phyloP scores from a whole-genome alignment of 1,140 invertebrate species.

The Dinoponera quadriceps region DNA sequence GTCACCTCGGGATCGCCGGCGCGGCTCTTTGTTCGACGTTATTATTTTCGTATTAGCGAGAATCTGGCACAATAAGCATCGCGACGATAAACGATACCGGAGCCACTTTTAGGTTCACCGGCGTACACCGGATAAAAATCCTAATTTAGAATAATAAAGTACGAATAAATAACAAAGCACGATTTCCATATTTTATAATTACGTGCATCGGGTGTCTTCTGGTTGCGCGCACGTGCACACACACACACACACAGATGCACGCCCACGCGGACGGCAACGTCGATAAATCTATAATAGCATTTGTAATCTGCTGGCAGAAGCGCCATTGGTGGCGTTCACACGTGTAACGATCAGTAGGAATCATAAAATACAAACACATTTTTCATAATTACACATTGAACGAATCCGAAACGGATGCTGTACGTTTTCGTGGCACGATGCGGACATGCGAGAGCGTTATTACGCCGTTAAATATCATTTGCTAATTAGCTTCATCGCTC shows the following conservation, averaged over 20 bases:
- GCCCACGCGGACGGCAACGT: constrained; percentile 29
- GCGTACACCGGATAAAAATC: constrained; percentile 1
- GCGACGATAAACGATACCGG: constrained; percentile 23
- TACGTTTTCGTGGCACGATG: constrained; percentile 46
- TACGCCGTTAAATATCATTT: constrained; percentile 77
- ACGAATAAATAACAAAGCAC: too few relatives aligned
- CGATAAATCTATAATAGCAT: constrained; percentile 59
- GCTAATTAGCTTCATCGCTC: constrained; percentile 74
- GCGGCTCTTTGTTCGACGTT: constrained; percentile 60
- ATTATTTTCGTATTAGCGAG: constrained; percentile 74
- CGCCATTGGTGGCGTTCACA: constrained; percentile 59
- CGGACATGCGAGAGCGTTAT: constrained; percentile 71
- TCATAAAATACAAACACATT: constrained; percentile 75
- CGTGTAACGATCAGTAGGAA: constrained; percentile 65
- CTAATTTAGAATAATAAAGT: neutral
- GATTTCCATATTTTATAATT: constrained; percentile 5
- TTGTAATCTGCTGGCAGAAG: constrained; percentile 43
- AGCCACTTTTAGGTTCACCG: constrained; percentile 12
- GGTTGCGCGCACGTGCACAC: neutral
- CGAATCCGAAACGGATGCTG: constrained; percentile 63
- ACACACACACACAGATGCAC: too few relatives aligned
- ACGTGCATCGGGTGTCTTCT: neutral
- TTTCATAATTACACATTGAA: constrained; percentile 78
- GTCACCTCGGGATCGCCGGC: constrained; percentile 63
- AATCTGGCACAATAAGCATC: constrained; percentile 41